Percentiles rank a stretch among this genome's conserved stretches.
Evolutionary conservation across 2,113 vertebrate genomes (phyloP).

Genomic region (Cheilinus undulatus): DNA sequence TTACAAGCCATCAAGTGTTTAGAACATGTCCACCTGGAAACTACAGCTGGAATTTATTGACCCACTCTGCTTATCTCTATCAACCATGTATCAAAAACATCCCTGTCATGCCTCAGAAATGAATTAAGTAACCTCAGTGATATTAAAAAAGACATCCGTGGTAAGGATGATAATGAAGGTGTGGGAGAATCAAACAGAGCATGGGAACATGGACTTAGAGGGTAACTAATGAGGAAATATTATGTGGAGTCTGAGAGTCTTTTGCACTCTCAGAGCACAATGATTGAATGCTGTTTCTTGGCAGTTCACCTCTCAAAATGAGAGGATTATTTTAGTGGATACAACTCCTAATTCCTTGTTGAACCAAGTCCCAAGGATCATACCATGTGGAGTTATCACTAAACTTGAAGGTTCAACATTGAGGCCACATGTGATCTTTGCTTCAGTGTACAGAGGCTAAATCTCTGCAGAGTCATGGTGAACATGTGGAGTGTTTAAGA

Average conservation of each 20-base stretch:
- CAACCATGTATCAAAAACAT: constrained; percentile 10
- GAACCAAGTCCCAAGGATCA: no score
- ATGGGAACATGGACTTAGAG: constrained; percentile 23
- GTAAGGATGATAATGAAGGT: constrained; percentile 47
- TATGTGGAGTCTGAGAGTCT: constrained; percentile 25
- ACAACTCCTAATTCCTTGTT: neutral
- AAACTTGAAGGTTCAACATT: no score
- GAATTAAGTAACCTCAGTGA: constrained; percentile 6
- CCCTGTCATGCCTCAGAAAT: constrained; percentile 25
- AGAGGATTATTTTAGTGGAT: neutral
- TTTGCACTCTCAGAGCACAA: constrained; percentile 18
- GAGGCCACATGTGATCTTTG: no score
- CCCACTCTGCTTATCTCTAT: neutral
- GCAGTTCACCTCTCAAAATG: constrained; percentile 24
- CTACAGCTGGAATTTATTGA: neutral
- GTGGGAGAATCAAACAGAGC: constrained; percentile 52
- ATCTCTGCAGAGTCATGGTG: no score
- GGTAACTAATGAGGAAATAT: constrained; percentile 49
- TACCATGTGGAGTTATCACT: no score
- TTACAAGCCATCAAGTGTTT: constrained; percentile 17
- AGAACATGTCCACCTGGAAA: constrained; percentile 10
- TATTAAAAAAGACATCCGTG: constrained; percentile 17
- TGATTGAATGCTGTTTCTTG: constrained; percentile 25
- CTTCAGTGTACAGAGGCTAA: no score
- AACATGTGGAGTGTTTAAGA: no score